Evolutionary conservation across 2,888 invertebrate genomes (phyloP).

Genomic region (Zaprionus lineosus): DNA sequence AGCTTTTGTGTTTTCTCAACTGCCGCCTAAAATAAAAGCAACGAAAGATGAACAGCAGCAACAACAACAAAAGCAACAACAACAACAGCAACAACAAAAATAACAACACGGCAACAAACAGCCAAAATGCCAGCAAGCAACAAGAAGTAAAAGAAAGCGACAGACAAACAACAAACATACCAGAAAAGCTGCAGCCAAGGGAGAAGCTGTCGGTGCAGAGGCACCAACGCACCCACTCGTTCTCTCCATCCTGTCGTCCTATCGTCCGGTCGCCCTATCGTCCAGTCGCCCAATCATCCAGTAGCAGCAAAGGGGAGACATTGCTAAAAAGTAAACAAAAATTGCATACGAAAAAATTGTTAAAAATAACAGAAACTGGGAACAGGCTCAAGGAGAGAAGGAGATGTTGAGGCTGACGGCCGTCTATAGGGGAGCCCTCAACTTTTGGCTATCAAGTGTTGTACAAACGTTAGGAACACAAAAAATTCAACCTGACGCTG

Average conservation of each 20-base stretch:
- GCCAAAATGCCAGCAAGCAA: conserved; percentile 42
- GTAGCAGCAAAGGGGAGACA: too few species aligned
- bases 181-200: conserved; percentile 23
- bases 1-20: conserved; percentile 74
- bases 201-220: too few species aligned
- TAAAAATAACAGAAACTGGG: conserved; percentile 50
- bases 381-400: conserved; percentile 10
- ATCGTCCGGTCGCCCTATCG: too few species aligned
- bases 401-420: too few species aligned
- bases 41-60: too few species aligned
- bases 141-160: conserved; percentile 55
- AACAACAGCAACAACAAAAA: conserved; percentile 25
- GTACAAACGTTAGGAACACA: not conserved
- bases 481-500: conserved; percentile 6
- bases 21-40: conserved; percentile 73
- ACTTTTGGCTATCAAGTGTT: conserved; percentile 1
- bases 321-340: conserved; percentile 52
- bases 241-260: too few species aligned
- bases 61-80: conserved; percentile 26
- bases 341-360: conserved; percentile 52
- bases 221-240: too few species aligned
- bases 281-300: too few species aligned
- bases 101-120: conserved; percentile 45
- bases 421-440: not conserved
- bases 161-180: conserved; percentile 68